These are phyloP conservation scores for Centropus bengalensis DNA, from an alignment of 2,113 vertebrate genomes.

Conservation along the genomic window DNA sequence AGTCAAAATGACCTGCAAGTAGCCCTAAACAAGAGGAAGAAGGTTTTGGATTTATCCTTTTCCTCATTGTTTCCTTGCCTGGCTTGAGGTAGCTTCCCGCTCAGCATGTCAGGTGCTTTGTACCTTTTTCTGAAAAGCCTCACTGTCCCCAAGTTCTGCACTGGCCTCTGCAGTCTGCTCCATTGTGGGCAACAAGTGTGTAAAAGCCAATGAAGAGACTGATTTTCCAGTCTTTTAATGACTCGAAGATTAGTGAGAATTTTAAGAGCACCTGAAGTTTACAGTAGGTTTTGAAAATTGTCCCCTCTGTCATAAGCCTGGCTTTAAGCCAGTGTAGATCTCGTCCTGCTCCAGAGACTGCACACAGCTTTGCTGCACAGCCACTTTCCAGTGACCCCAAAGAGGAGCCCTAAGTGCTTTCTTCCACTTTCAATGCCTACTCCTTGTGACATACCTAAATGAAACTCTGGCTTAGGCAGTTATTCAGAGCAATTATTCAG, in stretches of 20 bases:
- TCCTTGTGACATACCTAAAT: not conserved
- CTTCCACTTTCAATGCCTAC: not conserved
- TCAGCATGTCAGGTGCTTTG: not conserved
- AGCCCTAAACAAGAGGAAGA: not conserved
- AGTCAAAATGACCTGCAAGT: not conserved
- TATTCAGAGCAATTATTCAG: not conserved
- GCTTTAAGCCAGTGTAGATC: not conserved
- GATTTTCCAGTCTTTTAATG: not conserved
- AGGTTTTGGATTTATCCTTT: not conserved
- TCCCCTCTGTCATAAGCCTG: not conserved
- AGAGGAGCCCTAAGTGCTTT: not conserved
- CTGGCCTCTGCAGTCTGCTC: not conserved
- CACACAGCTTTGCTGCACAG: accelerated
- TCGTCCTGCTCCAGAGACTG: not conserved
- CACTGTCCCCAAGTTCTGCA: not conserved
- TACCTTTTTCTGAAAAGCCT: not conserved
- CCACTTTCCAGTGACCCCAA: not conserved
- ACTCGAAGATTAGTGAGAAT: not conserved
- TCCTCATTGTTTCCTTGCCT: not conserved
- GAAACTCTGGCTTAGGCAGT: not conserved
- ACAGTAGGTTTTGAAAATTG: not conserved
- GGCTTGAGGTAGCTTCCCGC: not conserved
- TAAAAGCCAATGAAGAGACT: not conserved
- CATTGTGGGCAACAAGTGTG: not conserved
- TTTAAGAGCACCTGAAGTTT: not conserved